A percentile compares a stretch with the other conserved stretches of the same genome.
Evolutionary conservation across 1,140 invertebrate species (phyloP).

Genomic region (Drosophila pectinifera): DNA sequence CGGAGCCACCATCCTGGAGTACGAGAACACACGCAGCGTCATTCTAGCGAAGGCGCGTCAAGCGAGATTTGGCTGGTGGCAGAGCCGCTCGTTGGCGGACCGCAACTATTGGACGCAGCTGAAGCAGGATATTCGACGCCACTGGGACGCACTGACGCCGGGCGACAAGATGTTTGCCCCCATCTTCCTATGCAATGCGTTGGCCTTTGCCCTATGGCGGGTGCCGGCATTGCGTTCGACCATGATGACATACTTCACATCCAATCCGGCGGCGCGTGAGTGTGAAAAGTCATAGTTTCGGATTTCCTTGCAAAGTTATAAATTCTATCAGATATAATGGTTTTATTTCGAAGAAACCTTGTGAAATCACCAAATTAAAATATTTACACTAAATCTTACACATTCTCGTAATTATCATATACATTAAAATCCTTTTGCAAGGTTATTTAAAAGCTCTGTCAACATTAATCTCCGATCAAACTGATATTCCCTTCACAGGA

Average conservation of each 20-base stretch:
- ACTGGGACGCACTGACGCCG: slow-evolving; percentile 91
- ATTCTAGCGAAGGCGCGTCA: slow-evolving; percentile 87
- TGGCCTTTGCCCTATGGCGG: slow-evolving; percentile 94
- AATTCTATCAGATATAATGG: neutral
- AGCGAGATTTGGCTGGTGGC: slow-evolving; percentile 84
- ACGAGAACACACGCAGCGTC: slow-evolving; percentile 91
- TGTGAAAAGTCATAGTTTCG: slow-evolving; percentile 6
- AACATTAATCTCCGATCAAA: too few species aligned
- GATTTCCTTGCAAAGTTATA: slow-evolving; percentile 4
- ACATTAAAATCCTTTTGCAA: neutral
- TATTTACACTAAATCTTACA: too few species aligned
- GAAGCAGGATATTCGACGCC: slow-evolving; percentile 85
- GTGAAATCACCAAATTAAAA: neutral
- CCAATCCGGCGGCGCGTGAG: slow-evolving; percentile 91
- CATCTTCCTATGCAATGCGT: slow-evolving; percentile 91
- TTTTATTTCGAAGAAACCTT: neutral
- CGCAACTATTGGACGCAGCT: slow-evolving; percentile 57
- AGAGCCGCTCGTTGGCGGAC: slow-evolving; percentile 49
- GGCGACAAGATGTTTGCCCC: slow-evolving; percentile 92
- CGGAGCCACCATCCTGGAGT: slow-evolving; percentile 94
- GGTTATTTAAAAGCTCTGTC: neutral
- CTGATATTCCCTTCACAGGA: slow-evolving; percentile 84
- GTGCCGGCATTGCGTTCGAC: slow-evolving; percentile 89
- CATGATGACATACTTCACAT: slow-evolving; percentile 95
- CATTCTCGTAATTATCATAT: too few species aligned